Evolutionary conservation across 2,888 invertebrate genomes (phyloP).

Genomic region (Xestia ashworthii): DNA sequence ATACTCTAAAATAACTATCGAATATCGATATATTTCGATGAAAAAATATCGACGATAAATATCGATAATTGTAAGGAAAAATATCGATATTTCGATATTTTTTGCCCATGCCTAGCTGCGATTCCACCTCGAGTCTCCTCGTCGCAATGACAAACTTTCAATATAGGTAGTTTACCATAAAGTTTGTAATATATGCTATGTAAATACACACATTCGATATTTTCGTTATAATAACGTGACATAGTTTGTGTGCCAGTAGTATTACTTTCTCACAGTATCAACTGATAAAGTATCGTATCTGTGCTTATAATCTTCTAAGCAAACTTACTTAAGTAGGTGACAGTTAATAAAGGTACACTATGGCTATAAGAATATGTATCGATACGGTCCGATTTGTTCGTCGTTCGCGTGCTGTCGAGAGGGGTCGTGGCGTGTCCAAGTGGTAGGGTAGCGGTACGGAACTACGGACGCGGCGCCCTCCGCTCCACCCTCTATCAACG

Average conservation of each 20-base stretch:
- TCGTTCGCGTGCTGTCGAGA: constrained; percentile 71
- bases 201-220: constrained; percentile 16
- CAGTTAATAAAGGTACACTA: constrained; percentile 38
- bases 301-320: constrained; percentile 31
- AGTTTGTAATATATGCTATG: not conserved
- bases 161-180: not conserved
- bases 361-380: constrained; percentile 27
- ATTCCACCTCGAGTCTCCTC: not conserved
- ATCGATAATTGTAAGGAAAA: too few relatives aligned
- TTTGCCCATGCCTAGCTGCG: too few relatives aligned
- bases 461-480: constrained; percentile 67
- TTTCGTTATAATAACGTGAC: constrained; percentile 29
- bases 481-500: constrained; percentile 77
- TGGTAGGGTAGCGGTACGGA: constrained; percentile 76
- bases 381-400: constrained; percentile 50
- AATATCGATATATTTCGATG: too few relatives aligned
- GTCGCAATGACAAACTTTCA: not conserved
- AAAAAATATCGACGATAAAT: too few relatives aligned
- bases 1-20: too few relatives aligned
- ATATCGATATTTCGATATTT: too few relatives aligned
- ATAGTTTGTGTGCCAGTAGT: constrained; percentile 13
- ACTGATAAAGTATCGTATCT: constrained; percentile 55
- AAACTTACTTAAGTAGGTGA: constrained; percentile 53
- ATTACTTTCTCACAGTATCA: constrained; percentile 53
- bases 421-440: constrained; percentile 85